phyloP scores from a whole-genome alignment of 2,113 vertebrate genomes.

The Phainopepla nitens region DNA sequence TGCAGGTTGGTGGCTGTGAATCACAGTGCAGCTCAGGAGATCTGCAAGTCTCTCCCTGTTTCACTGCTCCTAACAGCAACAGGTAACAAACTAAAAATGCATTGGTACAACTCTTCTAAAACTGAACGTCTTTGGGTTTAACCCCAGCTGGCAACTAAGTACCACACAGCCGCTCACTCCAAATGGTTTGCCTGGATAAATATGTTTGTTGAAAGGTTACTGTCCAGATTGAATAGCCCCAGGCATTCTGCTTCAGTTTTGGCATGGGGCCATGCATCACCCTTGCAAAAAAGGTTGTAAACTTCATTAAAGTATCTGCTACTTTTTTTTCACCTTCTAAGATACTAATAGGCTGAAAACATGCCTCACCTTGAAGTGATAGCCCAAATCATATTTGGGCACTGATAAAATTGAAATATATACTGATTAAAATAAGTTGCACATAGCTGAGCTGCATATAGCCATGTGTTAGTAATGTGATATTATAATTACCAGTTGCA shows the following conservation, averaged over 20 bases:
- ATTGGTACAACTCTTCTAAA: not conserved
- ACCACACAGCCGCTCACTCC: rapidly evolving
- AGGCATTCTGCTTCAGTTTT: not conserved
- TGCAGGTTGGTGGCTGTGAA: not conserved
- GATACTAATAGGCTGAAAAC: not conserved
- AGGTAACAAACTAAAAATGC: not conserved
- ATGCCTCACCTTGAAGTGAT: not conserved
- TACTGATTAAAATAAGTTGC: not conserved
- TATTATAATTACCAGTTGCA: not conserved
- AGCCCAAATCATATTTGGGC: not conserved
- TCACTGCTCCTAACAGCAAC: not conserved
- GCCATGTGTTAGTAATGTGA: not conserved
- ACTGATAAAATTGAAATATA: not conserved
- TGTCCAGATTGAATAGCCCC: not conserved
- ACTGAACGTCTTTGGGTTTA: not conserved
- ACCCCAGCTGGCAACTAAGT: not conserved
- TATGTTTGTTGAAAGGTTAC: not conserved
- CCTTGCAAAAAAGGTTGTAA: not conserved
- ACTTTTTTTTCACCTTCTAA: not conserved
- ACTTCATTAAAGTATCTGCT: not conserved
- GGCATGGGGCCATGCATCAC: not conserved
- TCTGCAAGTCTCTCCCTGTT: not conserved
- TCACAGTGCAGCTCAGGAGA: not conserved
- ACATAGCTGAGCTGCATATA: not conserved
- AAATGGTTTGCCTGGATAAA: not conserved